Evolutionary conservation across 2,888 invertebrate genomes (phyloP), one percentile per base, ranked within the genome.

Genomic region (Omphaloscelis lunosa): DNA sequence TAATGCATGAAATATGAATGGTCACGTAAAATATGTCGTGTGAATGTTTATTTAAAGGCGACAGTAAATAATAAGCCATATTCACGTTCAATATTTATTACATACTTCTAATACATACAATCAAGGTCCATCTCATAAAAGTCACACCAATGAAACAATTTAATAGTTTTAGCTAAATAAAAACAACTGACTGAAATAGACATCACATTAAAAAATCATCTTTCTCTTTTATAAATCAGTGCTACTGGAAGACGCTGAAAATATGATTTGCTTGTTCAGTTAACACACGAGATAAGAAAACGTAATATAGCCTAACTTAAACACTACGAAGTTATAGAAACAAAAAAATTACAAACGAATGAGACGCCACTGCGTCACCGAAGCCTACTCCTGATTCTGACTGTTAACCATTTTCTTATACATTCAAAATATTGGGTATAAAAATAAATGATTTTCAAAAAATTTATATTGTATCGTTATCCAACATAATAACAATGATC

Each of bases 341-440:
- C 79, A 82, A 82, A 82, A 86, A 83, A 67, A 77, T 79, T 79
- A 85, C 70, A 76, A 79, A 84, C 76, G 78, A 80, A 69, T 74
- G 65, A 85, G 76, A 83, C 83, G 78, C 86, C 78, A 84, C 81
- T 87, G 89, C 89, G 84, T 90, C 83, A 88, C 87, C 89, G 81
- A 90, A 89, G 87, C 92, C 93, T 89, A 71, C 90, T 89, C 91
- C 88, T 90, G 89, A 90, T 90, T 90, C 92, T 83, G 87, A 79
- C 87, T 90, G 87, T 85, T 73, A 72, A 86, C 90, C 92, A 84
- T 86, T 89, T 88, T 82, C 90, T 86, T 92, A 91, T 90, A 91
- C 96, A 93, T 95, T 96, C 95, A 96, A 96, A 94, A 96, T 91
- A 92, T 94, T 92, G 90, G 92, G 90, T 96, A 96, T 93, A 96